Base-by-base conservation (phyloP, 2,113 vertebrate species). In the Elachura formosa region DNA sequence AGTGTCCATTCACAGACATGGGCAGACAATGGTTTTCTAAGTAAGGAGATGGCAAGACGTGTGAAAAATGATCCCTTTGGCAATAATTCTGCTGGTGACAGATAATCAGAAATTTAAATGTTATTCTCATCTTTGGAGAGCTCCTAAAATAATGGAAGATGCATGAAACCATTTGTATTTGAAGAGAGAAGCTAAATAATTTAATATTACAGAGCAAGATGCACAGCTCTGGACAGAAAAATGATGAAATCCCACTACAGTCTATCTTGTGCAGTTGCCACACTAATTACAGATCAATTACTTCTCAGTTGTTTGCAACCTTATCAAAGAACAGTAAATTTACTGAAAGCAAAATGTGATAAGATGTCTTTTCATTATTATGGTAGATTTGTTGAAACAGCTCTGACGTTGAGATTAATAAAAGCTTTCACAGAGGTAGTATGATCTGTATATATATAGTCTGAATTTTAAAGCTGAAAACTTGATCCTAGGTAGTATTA, bases 271-370 rank as follows among this genome's bases (percentile, higher is more conserved):
- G 95, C 93, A 89, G 94, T 98, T 97, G 97, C 96, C 96, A 96
- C 94, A 93, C 97, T 98, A 98, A 98, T 98, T 98, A 98, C 96
- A 97, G 97, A 98, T 98, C 98, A 98, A 98, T 98, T 98, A 98
- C 97, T 96, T 98, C 89, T 94, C 96, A 94, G 97, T 97, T 98
- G 97, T 97, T 97, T 98, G 97, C 96, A 97, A 89, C 96, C 97
- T 98, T 98, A 98, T 98, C 97, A 98, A 98, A 98, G 96, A 97
- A 97, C 86, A 96, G 96, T 96, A 98, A 97, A 98, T 98, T 97
- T 98, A 98, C 97, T 95, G 96, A 97, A 96, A 98, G 95, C 56
- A 89, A 94, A 98, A 96, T 95, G 93, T 96, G 97, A 97, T 98
- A 98, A 97, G 97, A 97, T 96, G 91, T 94, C 97, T 98, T 98